Conservation (phyloP, 2,113 vertebrate species). For the Paratilapia polleni region DNA sequence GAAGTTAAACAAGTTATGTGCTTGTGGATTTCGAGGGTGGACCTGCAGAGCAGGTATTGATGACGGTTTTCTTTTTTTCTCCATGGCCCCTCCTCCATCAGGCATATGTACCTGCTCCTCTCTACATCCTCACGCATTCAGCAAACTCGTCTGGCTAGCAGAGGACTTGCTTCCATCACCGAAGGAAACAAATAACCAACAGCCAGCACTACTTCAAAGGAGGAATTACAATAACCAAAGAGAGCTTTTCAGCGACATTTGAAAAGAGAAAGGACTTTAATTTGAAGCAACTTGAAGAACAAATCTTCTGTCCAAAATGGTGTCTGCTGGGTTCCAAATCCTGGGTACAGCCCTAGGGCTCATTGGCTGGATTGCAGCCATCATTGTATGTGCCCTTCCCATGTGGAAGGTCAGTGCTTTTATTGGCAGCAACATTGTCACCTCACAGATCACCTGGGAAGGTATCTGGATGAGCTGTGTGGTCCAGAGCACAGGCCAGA, state of each 20-base stretch:
- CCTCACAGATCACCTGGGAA: constrained; percentile 77
- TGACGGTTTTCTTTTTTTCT: constrained; percentile 2
- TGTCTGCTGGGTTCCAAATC: constrained; percentile 80
- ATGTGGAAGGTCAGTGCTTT: constrained; percentile 84
- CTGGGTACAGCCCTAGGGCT: constrained; percentile 75
- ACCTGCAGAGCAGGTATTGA: constrained; percentile 9
- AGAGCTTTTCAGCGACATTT: neutral
- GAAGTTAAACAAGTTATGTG: constrained; percentile 32
- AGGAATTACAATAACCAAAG: neutral
- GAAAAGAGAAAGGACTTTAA: neutral
- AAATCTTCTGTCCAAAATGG: constrained; percentile 67
- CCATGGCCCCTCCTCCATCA: constrained; percentile 44
- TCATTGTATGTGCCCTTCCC: constrained; percentile 76
- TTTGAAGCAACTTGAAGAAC: neutral
- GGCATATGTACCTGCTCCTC: constrained; percentile 42
- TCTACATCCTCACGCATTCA: constrained; percentile 29
- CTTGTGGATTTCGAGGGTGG: neutral
- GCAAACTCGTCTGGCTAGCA: neutral
- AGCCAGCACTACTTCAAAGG: neutral
- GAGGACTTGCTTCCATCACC: neutral
- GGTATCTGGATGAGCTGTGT: constrained; percentile 85
- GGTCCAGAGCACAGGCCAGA: constrained; percentile 83
- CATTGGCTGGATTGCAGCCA: constrained; percentile 80
- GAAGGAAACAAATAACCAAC: neutral
- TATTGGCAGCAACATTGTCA: constrained; percentile 81